Evolutionary conservation across 2,888 invertebrate genomes (phyloP).

Genomic region (Dromius quadrimaculatus): DNA sequence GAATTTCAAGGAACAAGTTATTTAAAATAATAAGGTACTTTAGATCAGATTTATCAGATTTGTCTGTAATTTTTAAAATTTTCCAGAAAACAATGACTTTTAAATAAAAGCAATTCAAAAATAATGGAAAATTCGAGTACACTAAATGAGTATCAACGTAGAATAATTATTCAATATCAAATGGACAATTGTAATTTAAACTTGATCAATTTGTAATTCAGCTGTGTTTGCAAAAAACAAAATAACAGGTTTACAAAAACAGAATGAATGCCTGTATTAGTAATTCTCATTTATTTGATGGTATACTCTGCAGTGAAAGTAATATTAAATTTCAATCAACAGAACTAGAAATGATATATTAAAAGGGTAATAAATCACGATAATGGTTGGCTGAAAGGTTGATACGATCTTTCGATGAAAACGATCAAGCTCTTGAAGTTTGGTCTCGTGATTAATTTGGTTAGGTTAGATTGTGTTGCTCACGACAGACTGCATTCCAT

Average conservation of each 20-base stretch:
- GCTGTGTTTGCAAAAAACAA: conserved; percentile 32
- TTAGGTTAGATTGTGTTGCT: conserved; percentile 20
- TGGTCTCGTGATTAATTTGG: conserved; percentile 29
- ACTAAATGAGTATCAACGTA: no score
- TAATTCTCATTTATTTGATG: conserved; percentile 18
- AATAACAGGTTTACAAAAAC: conserved; percentile 13
- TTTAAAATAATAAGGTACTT: no score
- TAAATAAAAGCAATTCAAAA: no score
- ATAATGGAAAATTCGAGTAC: no score
- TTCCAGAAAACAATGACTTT: no score
- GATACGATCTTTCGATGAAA: conserved; percentile 16
- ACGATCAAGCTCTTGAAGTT: conserved; percentile 15
- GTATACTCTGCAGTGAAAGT: background rate
- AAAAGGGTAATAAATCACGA: conserved; percentile 42
- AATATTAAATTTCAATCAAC: conserved; percentile 43
- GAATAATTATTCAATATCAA: no score
- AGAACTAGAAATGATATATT: conserved; percentile 32
- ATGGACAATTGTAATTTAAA: conserved; percentile 14
- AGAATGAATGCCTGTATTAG: conserved; percentile 3
- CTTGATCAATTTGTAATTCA: background rate
- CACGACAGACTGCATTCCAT: conserved; percentile 22
- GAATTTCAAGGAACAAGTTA: no score
- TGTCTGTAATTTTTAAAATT: no score
- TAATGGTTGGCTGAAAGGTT: conserved; percentile 38
- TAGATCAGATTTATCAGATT: no score